phyloP scores from a whole-genome alignment of 2,888 invertebrate species.

The Trichogramma evanescens region DNA sequence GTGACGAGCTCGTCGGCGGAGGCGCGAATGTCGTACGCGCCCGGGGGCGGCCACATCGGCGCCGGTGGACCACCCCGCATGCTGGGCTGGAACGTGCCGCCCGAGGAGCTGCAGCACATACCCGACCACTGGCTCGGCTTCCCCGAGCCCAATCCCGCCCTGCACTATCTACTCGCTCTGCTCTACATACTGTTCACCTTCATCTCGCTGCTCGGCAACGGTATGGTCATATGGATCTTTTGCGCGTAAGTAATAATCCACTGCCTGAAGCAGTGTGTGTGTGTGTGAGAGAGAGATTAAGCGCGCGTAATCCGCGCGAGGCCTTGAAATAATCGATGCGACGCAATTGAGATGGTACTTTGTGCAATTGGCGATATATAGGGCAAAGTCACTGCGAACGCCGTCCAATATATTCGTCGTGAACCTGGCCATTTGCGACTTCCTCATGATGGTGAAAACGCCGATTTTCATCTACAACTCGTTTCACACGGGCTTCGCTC shows the following conservation, averaged over 20 bases:
- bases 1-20: slow-evolving; percentile 25
- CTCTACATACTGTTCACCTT: slow-evolving; percentile 70
- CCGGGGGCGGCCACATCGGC: slow-evolving; percentile 18
- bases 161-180: slow-evolving; percentile 72
- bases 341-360: not conserved
- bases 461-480: slow-evolving; percentile 83
- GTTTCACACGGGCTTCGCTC: slow-evolving; percentile 68
- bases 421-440: slow-evolving; percentile 75
- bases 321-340: no score
- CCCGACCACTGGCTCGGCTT: slow-evolving; percentile 69
- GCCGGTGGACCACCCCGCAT: slow-evolving; percentile 46
- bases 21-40: slow-evolving; percentile 35
- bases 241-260: slow-evolving; percentile 56
- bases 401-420: slow-evolving; percentile 81
- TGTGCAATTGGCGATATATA: slow-evolving; percentile 32
- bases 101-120: slow-evolving; percentile 68
- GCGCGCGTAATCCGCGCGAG: no score
- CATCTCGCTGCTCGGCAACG: slow-evolving; percentile 70
- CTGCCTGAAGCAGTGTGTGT: no score
- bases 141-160: slow-evolving; percentile 72
- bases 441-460: slow-evolving; percentile 80
- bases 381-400: slow-evolving; percentile 65
- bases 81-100: slow-evolving; percentile 71
- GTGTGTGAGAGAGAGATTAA: no score
- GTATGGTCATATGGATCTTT: slow-evolving; percentile 79